Percentiles rank a stretch among this genome's conserved stretches.
Evolutionary conservation across 2,113 vertebrate species (phyloP).

Genomic region (Peromyscus leucopus): DNA sequence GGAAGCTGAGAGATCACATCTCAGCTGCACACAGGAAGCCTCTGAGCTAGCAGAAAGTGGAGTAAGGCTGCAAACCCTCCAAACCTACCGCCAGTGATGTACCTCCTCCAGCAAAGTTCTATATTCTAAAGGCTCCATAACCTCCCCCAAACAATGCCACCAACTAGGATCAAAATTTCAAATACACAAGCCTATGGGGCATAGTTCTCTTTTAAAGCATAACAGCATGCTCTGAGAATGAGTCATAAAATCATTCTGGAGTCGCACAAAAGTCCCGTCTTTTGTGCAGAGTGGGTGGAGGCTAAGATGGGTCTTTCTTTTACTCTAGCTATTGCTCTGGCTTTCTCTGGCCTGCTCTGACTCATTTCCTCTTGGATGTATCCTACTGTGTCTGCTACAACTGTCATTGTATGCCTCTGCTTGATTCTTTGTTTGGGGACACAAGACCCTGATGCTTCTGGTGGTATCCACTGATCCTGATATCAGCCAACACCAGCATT

Average conservation of each 20-base stretch:
- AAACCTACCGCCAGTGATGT: background rate
- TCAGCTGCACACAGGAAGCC: background rate
- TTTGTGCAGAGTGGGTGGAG: background rate
- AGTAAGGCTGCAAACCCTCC: background rate
- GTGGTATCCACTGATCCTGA: background rate
- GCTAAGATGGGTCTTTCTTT: background rate
- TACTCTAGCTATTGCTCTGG: background rate
- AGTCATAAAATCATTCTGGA: background rate
- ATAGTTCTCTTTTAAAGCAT: background rate
- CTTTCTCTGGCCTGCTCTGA: background rate
- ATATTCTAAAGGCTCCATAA: background rate
- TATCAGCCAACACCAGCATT: background rate
- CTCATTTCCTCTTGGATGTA: background rate
- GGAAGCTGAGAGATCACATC: background rate
- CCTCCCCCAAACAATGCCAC: background rate
- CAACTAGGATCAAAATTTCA: background rate
- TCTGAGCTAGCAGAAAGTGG: background rate
- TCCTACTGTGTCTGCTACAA: background rate
- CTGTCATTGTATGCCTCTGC: background rate
- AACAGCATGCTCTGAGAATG: background rate
- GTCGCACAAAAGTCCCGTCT: background rate
- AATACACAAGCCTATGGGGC: no score
- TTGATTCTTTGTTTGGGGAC: background rate
- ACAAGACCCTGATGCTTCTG: background rate
- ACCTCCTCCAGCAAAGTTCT: no score